These are phyloP conservation scores for Odobenus rosmarus DNA, from an alignment of 2,113 vertebrate species.

Conservation along the genomic window DNA sequence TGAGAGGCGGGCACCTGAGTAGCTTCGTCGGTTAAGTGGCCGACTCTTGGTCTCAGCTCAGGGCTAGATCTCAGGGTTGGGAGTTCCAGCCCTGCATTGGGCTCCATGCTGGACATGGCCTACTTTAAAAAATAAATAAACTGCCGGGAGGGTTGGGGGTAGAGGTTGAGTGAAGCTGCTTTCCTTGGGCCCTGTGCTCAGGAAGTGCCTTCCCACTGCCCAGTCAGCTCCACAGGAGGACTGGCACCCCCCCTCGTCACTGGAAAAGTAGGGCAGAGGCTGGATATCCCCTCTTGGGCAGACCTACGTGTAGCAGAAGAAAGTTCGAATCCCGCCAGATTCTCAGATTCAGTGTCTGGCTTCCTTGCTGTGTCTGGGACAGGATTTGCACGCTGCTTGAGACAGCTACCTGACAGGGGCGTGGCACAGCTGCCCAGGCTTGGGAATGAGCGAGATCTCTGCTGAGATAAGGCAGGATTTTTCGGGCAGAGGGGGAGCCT, in stretches of 20 bases:
- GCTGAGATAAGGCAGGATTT: not conserved
- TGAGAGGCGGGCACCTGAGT: not conserved
- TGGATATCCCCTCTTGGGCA: not conserved
- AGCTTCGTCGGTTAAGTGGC: not conserved
- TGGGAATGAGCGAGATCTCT: not conserved
- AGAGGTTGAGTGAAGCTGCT: not conserved
- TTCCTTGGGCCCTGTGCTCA: not conserved
- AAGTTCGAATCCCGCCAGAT: not conserved
- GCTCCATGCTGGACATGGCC: not conserved
- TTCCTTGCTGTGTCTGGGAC: not conserved
- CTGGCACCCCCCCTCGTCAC: not conserved
- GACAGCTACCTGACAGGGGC: not conserved
- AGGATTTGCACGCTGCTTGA: not conserved
- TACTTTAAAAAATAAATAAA: not conserved
- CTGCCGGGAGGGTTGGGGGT: accelerated
- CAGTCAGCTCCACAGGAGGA: not conserved
- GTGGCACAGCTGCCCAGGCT: not conserved
- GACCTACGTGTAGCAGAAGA: not conserved
- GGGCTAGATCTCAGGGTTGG: not conserved
- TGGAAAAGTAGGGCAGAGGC: not conserved
- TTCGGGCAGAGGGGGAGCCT: not conserved
- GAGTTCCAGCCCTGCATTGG: not conserved
- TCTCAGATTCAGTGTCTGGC: not conserved
- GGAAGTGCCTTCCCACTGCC: not conserved
- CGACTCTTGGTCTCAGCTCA: not conserved